These are phyloP conservation scores for Anoura caudifer DNA, from an alignment of 2,113 vertebrate species.

Conservation along the genomic window DNA sequence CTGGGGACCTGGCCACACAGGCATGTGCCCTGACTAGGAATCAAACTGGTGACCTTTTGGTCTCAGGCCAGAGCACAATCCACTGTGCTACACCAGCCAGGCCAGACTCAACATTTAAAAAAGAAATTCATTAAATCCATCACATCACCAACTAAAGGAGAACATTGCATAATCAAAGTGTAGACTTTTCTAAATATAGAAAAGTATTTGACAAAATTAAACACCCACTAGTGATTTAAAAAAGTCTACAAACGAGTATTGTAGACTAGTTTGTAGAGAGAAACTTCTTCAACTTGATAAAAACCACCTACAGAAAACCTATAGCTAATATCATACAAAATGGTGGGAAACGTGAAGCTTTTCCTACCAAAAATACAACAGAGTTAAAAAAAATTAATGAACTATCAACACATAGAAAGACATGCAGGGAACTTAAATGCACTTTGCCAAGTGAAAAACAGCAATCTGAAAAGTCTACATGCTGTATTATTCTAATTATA, in stretches of 20 bases:
- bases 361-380: too few species aligned
- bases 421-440: neutral
- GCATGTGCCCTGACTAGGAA: too few species aligned
- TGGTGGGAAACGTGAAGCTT: neutral
- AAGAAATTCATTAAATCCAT: neutral
- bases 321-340: neutral
- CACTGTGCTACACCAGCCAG: too few species aligned
- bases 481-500: neutral
- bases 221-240: neutral
- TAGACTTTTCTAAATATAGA: neutral
- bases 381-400: neutral
- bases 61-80: too few species aligned
- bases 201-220: neutral
- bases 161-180: neutral
- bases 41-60: too few species aligned
- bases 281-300: neutral
- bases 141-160: neutral
- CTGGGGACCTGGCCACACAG: too few species aligned
- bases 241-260: neutral
- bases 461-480: neutral
- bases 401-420: neutral
- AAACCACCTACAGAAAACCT: neutral
- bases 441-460: neutral
- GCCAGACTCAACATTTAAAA: neutral
- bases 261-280: too few species aligned